Base-by-base conservation (phyloP, 53 echinoderm and acorn worm genomes). In the Zoroaster sp. region DNA sequence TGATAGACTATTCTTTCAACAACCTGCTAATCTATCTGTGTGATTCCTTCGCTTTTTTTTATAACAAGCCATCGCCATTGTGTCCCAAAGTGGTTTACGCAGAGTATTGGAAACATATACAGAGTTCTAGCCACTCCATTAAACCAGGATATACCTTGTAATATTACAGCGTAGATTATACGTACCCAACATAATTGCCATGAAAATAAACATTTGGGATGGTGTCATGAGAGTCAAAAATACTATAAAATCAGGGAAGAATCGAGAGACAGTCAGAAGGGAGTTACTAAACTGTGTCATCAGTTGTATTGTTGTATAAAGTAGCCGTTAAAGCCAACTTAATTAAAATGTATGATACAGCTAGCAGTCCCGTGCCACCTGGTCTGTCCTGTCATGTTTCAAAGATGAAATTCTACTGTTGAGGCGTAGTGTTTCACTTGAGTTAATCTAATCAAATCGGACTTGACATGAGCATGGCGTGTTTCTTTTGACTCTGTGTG, bases 1-100 rank as follows among this genome's bases (percentile, higher is more conserved):
- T 66, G 68, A 66, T 40, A 67, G 82, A 82, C 66, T 32, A 66
- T 82, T 82, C 82, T 68, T 15, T 82, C 82, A 82, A 68, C 82
- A 82, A 82, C 82, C 66, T 44, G 68, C 82, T 53, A 82, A 82
- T 82, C 21, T 82, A 43, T 44, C 33, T 34, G 40, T 21, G 40
- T 40, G n/a, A n/a, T 35, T 34, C 31, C 42, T 37, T n/a, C 40
- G 23, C 15, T 41, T 23, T 25, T 4, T n/a, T 79, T 79, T 53
- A 25, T 15, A 25, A 30, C 21, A 23, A 35, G 35, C 39, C 79
- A 3, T 63, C 37, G 55, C 36, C 66, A 31, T 67, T 43, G 8
- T 43, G 63, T 47, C 38, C 32, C 68, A 82, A 82, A 82, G 82
- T 82, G 68, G 82, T 82, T 82, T 82, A 82, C 39, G 43, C 44